Conservation (phyloP, 2,888 invertebrate species). For the Rotaria magnacalcarata region DNA sequence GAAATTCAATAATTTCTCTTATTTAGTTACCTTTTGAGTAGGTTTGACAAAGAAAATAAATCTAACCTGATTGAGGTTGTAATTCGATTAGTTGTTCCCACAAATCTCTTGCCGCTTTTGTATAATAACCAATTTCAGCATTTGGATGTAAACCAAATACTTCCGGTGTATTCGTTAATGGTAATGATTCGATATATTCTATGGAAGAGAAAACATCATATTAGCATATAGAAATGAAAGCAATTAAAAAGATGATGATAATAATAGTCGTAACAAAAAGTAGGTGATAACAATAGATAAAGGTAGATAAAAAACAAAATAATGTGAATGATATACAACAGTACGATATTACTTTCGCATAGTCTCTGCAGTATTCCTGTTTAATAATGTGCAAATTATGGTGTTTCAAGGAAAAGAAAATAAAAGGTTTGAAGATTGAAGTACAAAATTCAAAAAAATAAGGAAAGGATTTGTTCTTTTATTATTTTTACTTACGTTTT, state of each 20-base stretch:
- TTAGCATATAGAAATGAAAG: neutral
- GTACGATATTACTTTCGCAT: slow-evolving; percentile 25
- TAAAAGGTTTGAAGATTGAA: neutral
- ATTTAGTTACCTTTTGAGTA: too few relatives aligned
- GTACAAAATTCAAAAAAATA: neutral
- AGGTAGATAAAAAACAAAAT: neutral
- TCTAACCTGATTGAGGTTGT: slow-evolving; percentile 78
- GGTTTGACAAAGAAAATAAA: neutral
- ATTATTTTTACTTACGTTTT: too few relatives aligned
- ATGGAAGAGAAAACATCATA: neutral
- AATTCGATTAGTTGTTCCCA: slow-evolving; percentile 79
- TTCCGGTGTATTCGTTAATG: slow-evolving; percentile 78
- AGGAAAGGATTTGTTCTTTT: neutral
- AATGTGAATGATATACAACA: neutral
- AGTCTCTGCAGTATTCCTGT: slow-evolving; percentile 17
- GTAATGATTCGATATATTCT: slow-evolving; percentile 74
- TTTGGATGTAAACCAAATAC: slow-evolving; percentile 89
- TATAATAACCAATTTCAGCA: slow-evolving; percentile 88
- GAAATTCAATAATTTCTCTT: too few relatives aligned
- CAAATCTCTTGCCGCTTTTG: slow-evolving; percentile 77
- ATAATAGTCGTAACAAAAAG: neutral
- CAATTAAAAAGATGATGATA: neutral
- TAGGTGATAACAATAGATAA: neutral
- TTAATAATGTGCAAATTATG: neutral
- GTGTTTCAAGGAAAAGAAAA: neutral